Evolutionary conservation across 53 echinoderm and acorn worm genomes (phyloP), one percentile per base, ranked within the genome.

Genomic region (Antedon mediterranea): DNA sequence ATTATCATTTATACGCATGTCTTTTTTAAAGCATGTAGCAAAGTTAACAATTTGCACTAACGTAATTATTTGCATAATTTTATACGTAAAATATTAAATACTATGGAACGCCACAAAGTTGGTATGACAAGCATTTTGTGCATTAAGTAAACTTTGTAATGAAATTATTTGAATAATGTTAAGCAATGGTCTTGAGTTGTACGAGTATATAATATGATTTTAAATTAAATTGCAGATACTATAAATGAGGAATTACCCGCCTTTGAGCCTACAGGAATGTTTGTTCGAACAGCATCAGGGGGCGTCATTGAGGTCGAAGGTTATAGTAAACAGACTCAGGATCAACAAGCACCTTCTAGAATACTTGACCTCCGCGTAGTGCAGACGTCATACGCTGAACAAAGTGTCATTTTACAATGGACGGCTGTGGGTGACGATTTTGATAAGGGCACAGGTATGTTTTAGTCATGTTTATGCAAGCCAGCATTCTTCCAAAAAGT

Each of bases 401-500:
- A 71, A 5, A 80, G 79, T 33, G 85, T 85, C 3, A 76, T 80
- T 33, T 42, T 85, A 30, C 85, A 76, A 33, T 85, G 85, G 85
- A 85, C 80, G 4, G 85, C 85, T 0, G 79, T 79, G 1, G 85
- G 85, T 3, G 80, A 80, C 34, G 85, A 85, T 34, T 80, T 32
- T 43, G 80, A 85, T n/a, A 79, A 85, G 76, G 85, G 85, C 26
- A 80, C 37, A 30, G 85, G 85, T 85, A 43, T 41, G 33, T 31
- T 30, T n/a, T 1, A 28, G 3, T 30, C 6, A 37, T 37, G 4
- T 37, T 11, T 37, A 4, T 11, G 4, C 4, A 11, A 37, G 11
- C 37, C 37, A 37, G 11, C 37, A 37, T n/a, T n/a, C n/a, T n/a
- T n/a, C n/a, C n/a, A n/a, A n/a, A n/a, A n/a, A n/a, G n/a, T n/a